A percentile compares a stretch with the other conserved stretches of the same genome.
These are phyloP conservation scores for Saguinus midas DNA, from an alignment of 2,113 vertebrate genomes.

Conservation along the genomic window DNA sequence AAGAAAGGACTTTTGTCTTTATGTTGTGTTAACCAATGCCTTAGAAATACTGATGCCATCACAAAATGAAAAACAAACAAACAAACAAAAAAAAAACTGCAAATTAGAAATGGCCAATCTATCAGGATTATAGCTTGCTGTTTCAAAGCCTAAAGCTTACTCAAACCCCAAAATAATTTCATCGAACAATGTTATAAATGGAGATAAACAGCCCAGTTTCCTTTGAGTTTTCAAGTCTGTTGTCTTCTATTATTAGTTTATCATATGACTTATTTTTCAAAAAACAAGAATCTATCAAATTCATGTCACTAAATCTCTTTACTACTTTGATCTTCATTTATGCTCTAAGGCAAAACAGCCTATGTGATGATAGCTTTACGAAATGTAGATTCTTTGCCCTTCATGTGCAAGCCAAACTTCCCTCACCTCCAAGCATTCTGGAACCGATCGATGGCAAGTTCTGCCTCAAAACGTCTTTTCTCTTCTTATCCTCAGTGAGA, in stretches of 20 bases:
- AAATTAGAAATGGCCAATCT: neutral
- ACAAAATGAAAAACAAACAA: neutral
- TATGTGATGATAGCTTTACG: neutral
- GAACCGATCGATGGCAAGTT: neutral
- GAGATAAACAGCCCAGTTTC: conserved; percentile 16
- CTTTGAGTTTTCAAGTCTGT: conserved; percentile 27
- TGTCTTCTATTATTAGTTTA: conserved; percentile 58
- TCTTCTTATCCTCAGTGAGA: neutral
- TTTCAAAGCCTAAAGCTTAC: conserved; percentile 46
- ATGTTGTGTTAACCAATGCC: neutral
- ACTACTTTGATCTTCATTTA: conserved; percentile 56
- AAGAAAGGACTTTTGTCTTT: neutral
- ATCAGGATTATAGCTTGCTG: neutral
- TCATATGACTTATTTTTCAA: conserved; percentile 51
- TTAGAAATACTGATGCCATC: neutral
- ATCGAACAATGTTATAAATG: neutral
- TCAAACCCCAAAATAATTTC: conserved; percentile 52
- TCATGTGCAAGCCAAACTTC: neutral
- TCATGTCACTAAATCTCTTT: neutral
- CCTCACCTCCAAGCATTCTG: neutral
- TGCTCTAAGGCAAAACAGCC: conserved; percentile 51
- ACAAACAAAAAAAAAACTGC: neutral
- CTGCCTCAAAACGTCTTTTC: neutral
- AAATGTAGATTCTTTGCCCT: conserved; percentile 26
- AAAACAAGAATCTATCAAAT: conserved; percentile 27